A percentile compares a stretch with the other conserved stretches of the same genome.
phyloP scores from a whole-genome alignment of 2,113 vertebrate genomes.

The Ammospiza caudacuta region DNA sequence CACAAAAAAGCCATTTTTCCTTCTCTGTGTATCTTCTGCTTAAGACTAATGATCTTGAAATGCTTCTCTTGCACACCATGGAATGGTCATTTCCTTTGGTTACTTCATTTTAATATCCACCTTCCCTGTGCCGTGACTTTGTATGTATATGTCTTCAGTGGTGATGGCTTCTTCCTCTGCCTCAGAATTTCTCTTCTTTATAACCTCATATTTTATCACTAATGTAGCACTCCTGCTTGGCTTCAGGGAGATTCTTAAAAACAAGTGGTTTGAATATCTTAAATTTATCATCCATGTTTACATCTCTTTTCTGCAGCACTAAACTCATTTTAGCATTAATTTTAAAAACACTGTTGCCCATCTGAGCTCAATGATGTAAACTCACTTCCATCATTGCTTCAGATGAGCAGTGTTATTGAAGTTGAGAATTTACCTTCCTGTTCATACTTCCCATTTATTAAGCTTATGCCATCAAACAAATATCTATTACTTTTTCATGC shows the following conservation, averaged over 20 bases:
- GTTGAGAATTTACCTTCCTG: not conserved
- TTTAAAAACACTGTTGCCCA: not conserved
- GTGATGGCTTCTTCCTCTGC: not conserved
- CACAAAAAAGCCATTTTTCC: not conserved
- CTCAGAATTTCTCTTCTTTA: not conserved
- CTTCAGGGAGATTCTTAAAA: not conserved
- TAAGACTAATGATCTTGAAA: not conserved
- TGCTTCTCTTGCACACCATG: not conserved
- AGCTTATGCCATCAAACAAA: not conserved
- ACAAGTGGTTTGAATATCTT: not conserved
- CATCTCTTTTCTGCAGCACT: not conserved
- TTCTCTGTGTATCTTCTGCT: not conserved
- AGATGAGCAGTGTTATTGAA: not conserved
- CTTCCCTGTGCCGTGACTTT: not conserved
- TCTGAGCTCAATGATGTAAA: not conserved
- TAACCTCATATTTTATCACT: not conserved
- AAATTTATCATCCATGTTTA: not conserved
- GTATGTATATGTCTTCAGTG: not conserved
- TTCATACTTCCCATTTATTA: not conserved
- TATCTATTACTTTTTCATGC: not conserved
- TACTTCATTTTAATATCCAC: not conserved
- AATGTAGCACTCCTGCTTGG: not conserved
- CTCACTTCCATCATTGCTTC: not conserved
- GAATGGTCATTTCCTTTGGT: not conserved
- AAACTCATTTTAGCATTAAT: not conserved